These are phyloP conservation scores for Daktulosphaira vitifoliae DNA, from an alignment of 1,140 invertebrate genomes.

Conservation along the genomic window DNA sequence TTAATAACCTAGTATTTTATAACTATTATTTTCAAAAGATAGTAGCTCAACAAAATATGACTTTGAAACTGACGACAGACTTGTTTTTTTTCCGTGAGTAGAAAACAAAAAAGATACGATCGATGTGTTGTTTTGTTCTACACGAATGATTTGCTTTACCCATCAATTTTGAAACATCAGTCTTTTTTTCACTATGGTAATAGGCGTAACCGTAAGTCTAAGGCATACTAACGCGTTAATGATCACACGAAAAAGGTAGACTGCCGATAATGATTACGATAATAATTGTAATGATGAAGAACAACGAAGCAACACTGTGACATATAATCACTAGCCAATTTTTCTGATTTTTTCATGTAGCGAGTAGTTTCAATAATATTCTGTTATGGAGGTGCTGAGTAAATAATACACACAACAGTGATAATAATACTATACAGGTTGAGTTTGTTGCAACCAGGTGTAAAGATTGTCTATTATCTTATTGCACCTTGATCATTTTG, in stretches of 20 bases:
- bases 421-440: background rate
- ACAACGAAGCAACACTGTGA: background rate
- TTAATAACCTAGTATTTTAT: too few relatives aligned
- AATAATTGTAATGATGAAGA: slow-evolving; percentile 3
- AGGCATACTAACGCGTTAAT: slow-evolving; percentile 14
- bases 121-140: slow-evolving; percentile 14
- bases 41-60: too few relatives aligned
- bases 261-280: slow-evolving; percentile 22
- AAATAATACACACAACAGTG: slow-evolving; percentile 1
- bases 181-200: background rate
- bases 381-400: slow-evolving; percentile 27
- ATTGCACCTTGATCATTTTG: slow-evolving; percentile 30
- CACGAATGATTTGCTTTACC: background rate
- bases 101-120: too few relatives aligned
- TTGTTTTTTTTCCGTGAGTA: too few relatives aligned
- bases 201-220: background rate
- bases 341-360: slow-evolving; percentile 19
- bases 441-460: slow-evolving; percentile 25
- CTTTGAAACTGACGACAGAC: too few relatives aligned
- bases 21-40: too few relatives aligned
- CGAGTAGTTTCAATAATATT: background rate
- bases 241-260: slow-evolving; percentile 11
- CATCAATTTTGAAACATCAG: background rate
- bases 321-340: slow-evolving; percentile 22
- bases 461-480: slow-evolving; percentile 25